These are phyloP conservation scores for Tipula helvola DNA, from an alignment of 2,888 invertebrate genomes.

Conservation along the genomic window DNA sequence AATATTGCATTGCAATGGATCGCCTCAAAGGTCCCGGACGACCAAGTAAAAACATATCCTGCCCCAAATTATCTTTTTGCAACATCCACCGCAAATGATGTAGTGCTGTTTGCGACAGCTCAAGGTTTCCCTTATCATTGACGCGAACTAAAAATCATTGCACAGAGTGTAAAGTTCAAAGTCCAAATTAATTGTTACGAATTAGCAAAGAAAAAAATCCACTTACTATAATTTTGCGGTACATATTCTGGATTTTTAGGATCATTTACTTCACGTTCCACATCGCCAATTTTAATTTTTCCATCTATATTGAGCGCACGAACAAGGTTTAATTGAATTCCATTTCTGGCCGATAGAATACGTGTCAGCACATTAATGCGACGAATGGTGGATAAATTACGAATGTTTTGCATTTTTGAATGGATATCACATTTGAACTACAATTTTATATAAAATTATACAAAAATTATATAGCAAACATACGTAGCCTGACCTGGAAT, in stretches of 20 bases:
- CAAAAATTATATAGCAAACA: not conserved
- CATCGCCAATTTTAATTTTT: constrained; percentile 60
- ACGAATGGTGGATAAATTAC: constrained; percentile 9
- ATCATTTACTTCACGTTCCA: constrained; percentile 47
- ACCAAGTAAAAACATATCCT: constrained; percentile 92
- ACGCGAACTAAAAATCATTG: constrained; percentile 33
- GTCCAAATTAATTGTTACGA: constrained; percentile 12
- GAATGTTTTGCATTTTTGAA: not conserved
- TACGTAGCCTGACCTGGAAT: not conserved
- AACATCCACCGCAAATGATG: constrained; percentile 89
- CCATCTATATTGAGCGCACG: constrained; percentile 38
- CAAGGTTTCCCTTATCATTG: constrained; percentile 40
- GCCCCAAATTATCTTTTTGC: constrained; percentile 84
- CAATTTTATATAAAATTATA: not conserved
- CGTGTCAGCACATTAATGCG: constrained; percentile 10
- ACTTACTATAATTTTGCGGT: constrained; percentile 42
- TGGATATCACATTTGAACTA: not conserved
- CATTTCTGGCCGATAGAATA: not conserved
- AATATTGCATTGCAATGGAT: constrained; percentile 72
- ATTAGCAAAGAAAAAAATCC: not conserved
- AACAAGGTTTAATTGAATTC: constrained; percentile 28
- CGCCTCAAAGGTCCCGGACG: constrained; percentile 72
- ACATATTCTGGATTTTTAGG: constrained; percentile 67
- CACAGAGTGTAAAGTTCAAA: constrained; percentile 13
- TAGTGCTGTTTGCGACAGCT: constrained; percentile 57